Evolutionary conservation across 2,888 invertebrate species (phyloP).

Genomic region (Morpho deidamia): DNA sequence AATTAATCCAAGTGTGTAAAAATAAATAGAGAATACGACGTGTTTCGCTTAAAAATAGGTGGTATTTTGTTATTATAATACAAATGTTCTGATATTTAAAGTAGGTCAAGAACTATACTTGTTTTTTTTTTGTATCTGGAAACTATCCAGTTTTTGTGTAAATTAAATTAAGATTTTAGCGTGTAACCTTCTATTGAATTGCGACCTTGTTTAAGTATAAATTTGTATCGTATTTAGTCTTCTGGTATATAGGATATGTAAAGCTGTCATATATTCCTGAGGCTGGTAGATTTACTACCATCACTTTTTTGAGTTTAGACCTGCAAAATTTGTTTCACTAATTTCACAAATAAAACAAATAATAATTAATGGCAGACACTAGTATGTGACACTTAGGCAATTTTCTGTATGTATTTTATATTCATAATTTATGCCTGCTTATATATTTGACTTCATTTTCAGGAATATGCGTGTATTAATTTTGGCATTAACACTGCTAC

Average conservation of each 20-base stretch:
- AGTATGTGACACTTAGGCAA: too few relatives aligned
- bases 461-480: conserved; percentile 52
- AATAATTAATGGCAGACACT: too few relatives aligned
- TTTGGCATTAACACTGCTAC: conserved; percentile 45
- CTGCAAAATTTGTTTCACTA: too few relatives aligned
- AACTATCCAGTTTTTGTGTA: background rate
- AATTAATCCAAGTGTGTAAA: too few relatives aligned
- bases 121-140: background rate
- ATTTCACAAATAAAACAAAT: too few relatives aligned
- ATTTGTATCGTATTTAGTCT: background rate
- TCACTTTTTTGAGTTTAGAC: too few relatives aligned
- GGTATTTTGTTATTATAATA: background rate
- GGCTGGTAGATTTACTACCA: too few relatives aligned
- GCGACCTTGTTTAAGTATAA: background rate
- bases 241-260: too few relatives aligned
- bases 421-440: too few relatives aligned
- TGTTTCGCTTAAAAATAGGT: background rate
- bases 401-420: too few relatives aligned
- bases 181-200: background rate
- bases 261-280: too few relatives aligned
- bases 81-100: background rate
- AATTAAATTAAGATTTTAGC: background rate
- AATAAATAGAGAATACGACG: background rate
- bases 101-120: background rate
- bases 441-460: background rate